These are phyloP conservation scores for Onychostruthus taczanowskii DNA, from an alignment of 2,113 vertebrate species.

Conservation along the genomic window DNA sequence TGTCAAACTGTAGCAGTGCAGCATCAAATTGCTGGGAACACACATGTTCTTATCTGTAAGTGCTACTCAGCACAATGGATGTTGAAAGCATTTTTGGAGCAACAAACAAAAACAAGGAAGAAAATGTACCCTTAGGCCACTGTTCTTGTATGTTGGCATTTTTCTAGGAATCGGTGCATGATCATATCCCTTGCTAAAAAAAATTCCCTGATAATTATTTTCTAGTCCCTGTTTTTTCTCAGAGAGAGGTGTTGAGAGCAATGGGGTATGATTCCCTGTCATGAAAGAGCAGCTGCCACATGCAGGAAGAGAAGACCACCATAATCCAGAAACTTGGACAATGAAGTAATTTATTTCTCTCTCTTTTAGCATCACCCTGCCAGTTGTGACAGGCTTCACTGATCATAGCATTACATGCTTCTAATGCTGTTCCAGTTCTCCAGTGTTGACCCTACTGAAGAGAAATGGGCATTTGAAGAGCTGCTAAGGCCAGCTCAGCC, in stretches of 20 bases:
- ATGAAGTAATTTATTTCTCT: not conserved
- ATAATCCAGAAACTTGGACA: not conserved
- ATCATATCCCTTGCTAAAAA: not conserved
- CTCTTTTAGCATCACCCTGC: not conserved
- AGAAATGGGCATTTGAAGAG: not conserved
- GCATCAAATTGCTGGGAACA: not conserved
- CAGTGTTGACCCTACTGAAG: not conserved
- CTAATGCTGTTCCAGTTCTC: not conserved
- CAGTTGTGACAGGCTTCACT: not conserved
- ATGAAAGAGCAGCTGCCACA: not conserved
- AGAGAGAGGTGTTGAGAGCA: not conserved
- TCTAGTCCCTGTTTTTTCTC: not conserved
- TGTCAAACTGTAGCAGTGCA: slow-evolving; percentile 5
- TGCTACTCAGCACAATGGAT: not conserved
- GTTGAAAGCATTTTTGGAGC: not conserved
- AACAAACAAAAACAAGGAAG: not conserved
- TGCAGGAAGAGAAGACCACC: not conserved
- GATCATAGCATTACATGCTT: not conserved
- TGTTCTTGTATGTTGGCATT: not conserved
- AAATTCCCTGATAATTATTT: not conserved
- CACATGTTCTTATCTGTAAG: not conserved
- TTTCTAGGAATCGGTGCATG: not conserved
- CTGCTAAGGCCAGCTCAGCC: not conserved
- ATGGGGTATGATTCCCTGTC: not conserved
- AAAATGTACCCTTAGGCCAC: not conserved